Evolutionary conservation across 2,797 vertebrate genomes (phyloP).

Genomic region (Caiman crocodilus): DNA sequence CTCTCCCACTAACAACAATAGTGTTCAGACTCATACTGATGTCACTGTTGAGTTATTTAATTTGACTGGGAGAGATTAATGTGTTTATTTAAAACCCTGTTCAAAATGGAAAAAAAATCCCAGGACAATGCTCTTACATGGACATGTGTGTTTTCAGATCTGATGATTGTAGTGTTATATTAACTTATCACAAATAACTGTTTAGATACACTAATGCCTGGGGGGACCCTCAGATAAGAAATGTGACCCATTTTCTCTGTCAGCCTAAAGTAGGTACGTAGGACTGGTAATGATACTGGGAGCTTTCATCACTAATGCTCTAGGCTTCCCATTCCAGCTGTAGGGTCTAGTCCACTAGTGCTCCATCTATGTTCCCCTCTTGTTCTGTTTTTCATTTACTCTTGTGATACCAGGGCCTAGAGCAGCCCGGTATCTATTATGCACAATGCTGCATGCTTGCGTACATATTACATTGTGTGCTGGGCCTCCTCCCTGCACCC

Average conservation of each 20-base stretch:
- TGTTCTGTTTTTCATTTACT: not conserved
- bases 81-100: constrained; percentile 78
- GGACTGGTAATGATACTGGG: not conserved
- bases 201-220: constrained; percentile 44
- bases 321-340: not conserved
- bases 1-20: constrained; percentile 73
- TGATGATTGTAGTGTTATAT: constrained; percentile 56
- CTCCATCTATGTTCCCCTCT: not conserved
- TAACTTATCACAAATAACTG: constrained; percentile 72
- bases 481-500: not conserved
- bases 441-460: not conserved
- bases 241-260: constrained; percentile 35
- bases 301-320: constrained; percentile 19
- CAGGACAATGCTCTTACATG: constrained; percentile 48
- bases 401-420: rapidly evolving
- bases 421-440: not conserved
- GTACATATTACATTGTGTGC: too few relatives aligned
- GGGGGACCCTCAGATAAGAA: constrained; percentile 65
- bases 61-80: constrained; percentile 76
- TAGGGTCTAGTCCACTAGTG: not conserved
- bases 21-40: constrained; percentile 74
- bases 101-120: constrained; percentile 72
- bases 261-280: not conserved
- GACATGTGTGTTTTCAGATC: constrained; percentile 69
- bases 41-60: constrained; percentile 79